These are phyloP conservation scores for Acheta domesticus DNA, from an alignment of 2,888 invertebrate genomes.

Conservation along the genomic window DNA sequence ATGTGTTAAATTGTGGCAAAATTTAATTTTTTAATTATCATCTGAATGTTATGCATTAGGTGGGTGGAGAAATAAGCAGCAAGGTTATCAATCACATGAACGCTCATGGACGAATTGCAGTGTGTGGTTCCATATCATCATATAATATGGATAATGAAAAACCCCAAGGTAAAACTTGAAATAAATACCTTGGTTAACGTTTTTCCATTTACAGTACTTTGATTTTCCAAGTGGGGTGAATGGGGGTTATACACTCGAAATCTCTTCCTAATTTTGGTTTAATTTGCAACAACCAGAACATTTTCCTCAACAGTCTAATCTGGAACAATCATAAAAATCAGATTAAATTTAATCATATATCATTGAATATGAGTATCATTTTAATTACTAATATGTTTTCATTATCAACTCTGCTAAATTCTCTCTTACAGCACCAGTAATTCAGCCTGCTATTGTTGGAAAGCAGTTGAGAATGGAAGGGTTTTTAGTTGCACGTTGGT, in stretches of 20 bases:
- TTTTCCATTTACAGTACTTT: no score
- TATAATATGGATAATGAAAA: constrained; percentile 57
- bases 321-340: no score
- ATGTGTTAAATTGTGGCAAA: background rate
- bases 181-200: no score
- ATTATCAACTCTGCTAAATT: no score
- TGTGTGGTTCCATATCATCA: constrained; percentile 63
- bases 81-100: constrained; percentile 61
- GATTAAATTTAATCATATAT: no score
- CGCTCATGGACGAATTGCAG: constrained; percentile 56
- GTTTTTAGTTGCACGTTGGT: constrained; percentile 56
- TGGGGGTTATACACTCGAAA: no score
- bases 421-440: constrained; percentile 43
- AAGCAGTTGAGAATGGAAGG: constrained; percentile 63
- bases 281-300: no score
- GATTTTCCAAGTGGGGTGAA: no score
- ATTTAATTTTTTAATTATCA: constrained; percentile 9
- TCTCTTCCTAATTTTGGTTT: no score
- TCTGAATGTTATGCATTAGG: background rate
- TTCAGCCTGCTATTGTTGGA: constrained; percentile 56
- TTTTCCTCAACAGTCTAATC: no score
- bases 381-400: no score
- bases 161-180: background rate
- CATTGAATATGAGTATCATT: no score
- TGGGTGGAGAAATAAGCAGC: constrained; percentile 61